Percentiles rank a stretch among this genome's conserved stretches.
Evolutionary conservation across 2,888 invertebrate species (phyloP).

Genomic region (Melipona beecheii): DNA sequence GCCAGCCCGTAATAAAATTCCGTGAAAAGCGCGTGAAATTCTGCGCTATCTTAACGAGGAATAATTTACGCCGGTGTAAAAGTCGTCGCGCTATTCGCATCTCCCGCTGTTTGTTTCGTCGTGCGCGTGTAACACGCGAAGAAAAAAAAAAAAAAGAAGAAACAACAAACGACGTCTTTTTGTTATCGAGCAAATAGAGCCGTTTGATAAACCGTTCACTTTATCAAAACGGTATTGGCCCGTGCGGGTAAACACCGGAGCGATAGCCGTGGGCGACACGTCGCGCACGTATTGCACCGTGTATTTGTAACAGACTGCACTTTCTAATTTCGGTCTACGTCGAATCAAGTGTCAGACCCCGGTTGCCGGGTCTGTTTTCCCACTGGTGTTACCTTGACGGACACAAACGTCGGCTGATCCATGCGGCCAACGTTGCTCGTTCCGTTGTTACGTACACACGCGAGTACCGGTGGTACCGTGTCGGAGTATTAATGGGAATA

Average conservation of each 20-base stretch:
- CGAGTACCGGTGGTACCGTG: neutral
- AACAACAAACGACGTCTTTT: conserved; percentile 14
- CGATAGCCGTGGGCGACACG: conserved; percentile 45
- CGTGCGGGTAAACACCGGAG: conserved; percentile 23
- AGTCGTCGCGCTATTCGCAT: neutral
- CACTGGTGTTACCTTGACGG: neutral
- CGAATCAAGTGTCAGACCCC: too few relatives aligned
- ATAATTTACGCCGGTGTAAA: neutral
- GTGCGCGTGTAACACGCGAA: neutral
- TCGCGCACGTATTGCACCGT: conserved; percentile 19
- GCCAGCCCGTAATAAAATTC: conserved; percentile 15
- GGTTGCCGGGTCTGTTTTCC: neutral
- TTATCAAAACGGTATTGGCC: conserved; percentile 35
- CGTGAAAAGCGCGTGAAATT: conserved; percentile 16
- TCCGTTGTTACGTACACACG: neutral
- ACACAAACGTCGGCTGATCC: neutral
- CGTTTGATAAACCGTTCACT: conserved; percentile 37
- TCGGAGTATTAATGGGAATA: neutral
- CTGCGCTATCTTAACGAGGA: conserved; percentile 27
- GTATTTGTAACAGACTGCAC: neutral
- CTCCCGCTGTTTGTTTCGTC: conserved; percentile 15
- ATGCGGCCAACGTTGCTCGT: conserved; percentile 33
- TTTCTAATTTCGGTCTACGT: neutral
- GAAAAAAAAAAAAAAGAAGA: too few relatives aligned
- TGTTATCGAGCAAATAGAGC: conserved; percentile 15